Conservation (phyloP, 2,113 vertebrate species). For the Tragelaphus buxtoni region DNA sequence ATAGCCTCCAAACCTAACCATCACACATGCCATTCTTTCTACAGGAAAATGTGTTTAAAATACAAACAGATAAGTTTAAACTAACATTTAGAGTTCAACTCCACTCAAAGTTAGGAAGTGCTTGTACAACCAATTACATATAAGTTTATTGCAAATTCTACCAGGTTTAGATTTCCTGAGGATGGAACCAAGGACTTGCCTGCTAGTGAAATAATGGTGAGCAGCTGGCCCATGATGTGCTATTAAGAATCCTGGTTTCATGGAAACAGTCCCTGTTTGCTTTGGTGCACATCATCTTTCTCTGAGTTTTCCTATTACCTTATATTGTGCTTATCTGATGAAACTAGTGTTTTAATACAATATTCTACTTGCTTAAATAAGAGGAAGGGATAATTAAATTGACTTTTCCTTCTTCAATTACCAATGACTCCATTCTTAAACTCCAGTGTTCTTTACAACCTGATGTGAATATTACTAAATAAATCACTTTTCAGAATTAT, state of each 20-base stretch:
- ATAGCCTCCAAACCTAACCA: neutral
- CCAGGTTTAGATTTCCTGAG: neutral
- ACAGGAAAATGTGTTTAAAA: neutral
- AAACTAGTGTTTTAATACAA: neutral
- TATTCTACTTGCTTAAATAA: neutral
- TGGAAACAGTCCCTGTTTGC: neutral
- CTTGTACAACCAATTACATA: neutral
- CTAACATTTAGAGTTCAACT: constrained; percentile 13
- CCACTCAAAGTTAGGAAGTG: neutral
- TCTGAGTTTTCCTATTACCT: neutral
- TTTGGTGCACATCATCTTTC: neutral
- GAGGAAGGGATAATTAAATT: neutral
- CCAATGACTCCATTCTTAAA: neutral
- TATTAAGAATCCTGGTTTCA: neutral
- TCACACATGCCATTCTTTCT: neutral
- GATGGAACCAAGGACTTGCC: neutral
- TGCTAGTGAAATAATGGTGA: neutral
- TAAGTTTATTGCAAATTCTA: neutral
- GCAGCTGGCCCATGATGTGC: neutral
- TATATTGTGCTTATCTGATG: neutral
- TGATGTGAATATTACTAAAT: neutral
- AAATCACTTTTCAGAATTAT: neutral
- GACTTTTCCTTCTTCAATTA: neutral
- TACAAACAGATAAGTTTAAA: constrained; percentile 27
- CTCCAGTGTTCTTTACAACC: neutral